A percentile compares a stretch with the other conserved stretches of the same genome.
phyloP scores from a whole-genome alignment of 2,888 invertebrate species.

The Iphiclides podalirius region DNA sequence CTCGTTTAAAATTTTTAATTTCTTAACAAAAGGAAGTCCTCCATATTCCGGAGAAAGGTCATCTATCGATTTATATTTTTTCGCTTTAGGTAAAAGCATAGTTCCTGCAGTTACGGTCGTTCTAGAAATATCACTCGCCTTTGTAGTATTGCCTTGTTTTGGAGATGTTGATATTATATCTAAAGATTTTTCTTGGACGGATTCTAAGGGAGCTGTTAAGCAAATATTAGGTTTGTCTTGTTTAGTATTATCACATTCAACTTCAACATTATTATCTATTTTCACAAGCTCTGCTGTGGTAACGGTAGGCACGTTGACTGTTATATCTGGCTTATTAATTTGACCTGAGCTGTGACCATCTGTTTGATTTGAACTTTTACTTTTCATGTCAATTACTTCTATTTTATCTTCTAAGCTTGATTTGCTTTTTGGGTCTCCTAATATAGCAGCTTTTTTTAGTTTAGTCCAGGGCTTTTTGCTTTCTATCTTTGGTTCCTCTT shows the following conservation, averaged over 20 bases:
- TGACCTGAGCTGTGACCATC: constrained; percentile 19
- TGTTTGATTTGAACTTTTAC: constrained; percentile 16
- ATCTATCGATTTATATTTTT: constrained; percentile 90
- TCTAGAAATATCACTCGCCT: constrained; percentile 44
- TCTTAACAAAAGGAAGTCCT: constrained; percentile 92
- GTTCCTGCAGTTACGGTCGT: constrained; percentile 37
- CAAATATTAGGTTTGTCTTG: constrained; percentile 65
- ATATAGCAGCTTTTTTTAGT: constrained; percentile 86
- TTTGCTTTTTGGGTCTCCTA: constrained; percentile 74
- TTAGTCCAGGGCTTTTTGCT: constrained; percentile 87
- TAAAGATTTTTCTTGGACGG: constrained; percentile 69
- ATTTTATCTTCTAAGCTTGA: constrained; percentile 58
- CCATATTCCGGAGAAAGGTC: constrained; percentile 93
- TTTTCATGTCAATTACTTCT: constrained; percentile 44
- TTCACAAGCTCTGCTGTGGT: constrained; percentile 72
- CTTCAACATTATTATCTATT: constrained; percentile 70
- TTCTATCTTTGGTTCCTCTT: constrained; percentile 60
- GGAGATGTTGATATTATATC: constrained; percentile 69
- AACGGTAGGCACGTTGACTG: constrained; percentile 59
- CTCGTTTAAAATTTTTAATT: constrained; percentile 92
- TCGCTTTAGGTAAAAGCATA: constrained; percentile 67
- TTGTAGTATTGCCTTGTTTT: constrained; percentile 47
- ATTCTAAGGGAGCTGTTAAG: constrained; percentile 66
- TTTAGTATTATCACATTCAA: constrained; percentile 55
- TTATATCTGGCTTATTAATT: constrained; percentile 36